Base-by-base conservation (phyloP, 2,797 vertebrate genomes). In the Tokudaia muenninki region DNA sequence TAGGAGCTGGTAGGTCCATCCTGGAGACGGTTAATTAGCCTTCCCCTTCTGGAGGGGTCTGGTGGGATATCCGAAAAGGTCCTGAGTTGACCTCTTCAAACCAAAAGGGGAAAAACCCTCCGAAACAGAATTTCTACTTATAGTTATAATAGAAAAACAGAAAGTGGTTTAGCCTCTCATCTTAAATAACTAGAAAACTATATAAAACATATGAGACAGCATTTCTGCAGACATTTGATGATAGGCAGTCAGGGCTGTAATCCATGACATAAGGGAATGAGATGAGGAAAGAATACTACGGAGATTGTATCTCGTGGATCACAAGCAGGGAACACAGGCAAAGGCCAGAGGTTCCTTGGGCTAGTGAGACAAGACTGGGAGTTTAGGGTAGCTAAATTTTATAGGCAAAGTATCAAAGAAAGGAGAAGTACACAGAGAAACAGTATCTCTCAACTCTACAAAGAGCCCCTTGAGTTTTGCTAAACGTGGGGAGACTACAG, bases 381-480 rank as follows among this genome's bases (percentile, higher is more conserved):
- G 41, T 37, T 47, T 84, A 55, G 67, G 37, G 65, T 63, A 24
- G 31, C n/a, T 67, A 75, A 77, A 65, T 75, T 47, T 31, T 55
- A 34, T 17, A 19, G 52, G 31, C 3, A 31, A 89, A 90, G 34
- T n/a, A 44, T 59, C 10, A 52, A 77, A 77, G 67, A 94, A 96
- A 77, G 79, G 79, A 75, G 63, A 83, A 41, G 3, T 59, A 22
- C 17, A 31, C 29, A 63, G 10, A 92, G 24, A 65, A 19, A 24
- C 21, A 80, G 91, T 93, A 59, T 63, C 78, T 80, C 52, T 17
- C 50, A 63, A 44, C 17, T 50, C 59, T 47, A 47, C 65, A 72
- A 67, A 86, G 72, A 96, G 50, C 19, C 63, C 74, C 47, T 87
- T 77, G 31, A 82, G 34, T 89, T 92, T 82, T 90, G 21, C 29